phyloP scores from a whole-genome alignment of 2,113 vertebrate species.

The Zapus hudsonius region DNA sequence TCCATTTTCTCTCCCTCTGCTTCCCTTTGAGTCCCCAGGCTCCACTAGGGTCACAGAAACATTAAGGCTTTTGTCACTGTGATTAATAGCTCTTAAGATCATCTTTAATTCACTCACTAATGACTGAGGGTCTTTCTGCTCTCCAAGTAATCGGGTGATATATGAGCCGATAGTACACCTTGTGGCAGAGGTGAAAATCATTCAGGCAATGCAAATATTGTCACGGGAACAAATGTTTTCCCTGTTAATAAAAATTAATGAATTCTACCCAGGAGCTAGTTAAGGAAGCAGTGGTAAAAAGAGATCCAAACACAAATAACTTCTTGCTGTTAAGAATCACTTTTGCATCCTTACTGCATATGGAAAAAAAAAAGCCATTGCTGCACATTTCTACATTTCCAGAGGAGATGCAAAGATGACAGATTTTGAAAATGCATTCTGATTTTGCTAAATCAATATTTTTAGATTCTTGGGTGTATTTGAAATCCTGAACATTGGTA shows the following conservation, averaged over 20 bases:
- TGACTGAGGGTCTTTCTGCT: constrained; percentile 97
- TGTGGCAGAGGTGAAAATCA: constrained; percentile 99
- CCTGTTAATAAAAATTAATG: constrained; percentile 98
- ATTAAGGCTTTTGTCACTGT: constrained; percentile 99
- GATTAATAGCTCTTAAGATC: constrained; percentile 99
- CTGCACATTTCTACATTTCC: constrained; percentile 69
- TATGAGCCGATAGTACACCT: constrained; percentile 98
- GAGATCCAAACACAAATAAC: constrained; percentile 84
- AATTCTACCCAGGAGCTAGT: constrained; percentile 93
- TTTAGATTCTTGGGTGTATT: constrained; percentile 34
- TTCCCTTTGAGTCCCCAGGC: constrained; percentile 94
- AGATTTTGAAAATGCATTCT: constrained; percentile 72
- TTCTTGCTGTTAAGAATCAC: constrained; percentile 81
- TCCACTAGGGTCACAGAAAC: constrained; percentile 96
- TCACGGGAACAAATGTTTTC: constrained; percentile 94
- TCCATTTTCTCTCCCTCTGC: constrained; percentile 95
- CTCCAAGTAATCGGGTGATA: constrained; percentile 99
- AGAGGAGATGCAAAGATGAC: constrained; percentile 73
- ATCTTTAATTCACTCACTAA: constrained; percentile 99
- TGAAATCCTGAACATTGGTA: constrained; percentile 32
- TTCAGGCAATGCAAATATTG: constrained; percentile 98
- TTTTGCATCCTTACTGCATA: constrained; percentile 75
- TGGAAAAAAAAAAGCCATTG: constrained; percentile 73
- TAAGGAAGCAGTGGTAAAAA: constrained; percentile 85
- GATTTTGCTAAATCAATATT: constrained; percentile 66